Evolutionary conservation across 2,797 vertebrate species (phyloP).

Genomic region (Pseudotriccus pelzelni): DNA sequence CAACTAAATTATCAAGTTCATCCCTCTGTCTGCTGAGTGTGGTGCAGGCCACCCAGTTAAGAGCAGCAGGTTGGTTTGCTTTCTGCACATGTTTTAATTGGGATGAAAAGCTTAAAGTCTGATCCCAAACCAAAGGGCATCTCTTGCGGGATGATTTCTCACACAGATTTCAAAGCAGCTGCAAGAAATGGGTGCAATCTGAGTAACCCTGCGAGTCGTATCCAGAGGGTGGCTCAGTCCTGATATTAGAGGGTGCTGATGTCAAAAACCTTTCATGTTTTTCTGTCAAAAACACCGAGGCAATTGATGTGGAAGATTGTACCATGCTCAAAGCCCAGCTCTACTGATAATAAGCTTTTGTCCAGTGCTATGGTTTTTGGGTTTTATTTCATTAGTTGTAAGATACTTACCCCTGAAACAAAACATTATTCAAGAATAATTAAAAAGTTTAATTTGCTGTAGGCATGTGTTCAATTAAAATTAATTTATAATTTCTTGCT

Average conservation of each 20-base stretch:
- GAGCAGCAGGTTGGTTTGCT: background rate
- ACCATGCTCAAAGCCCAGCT: background rate
- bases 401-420: background rate
- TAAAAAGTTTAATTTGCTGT: background rate
- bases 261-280: background rate
- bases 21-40: background rate
- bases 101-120: background rate
- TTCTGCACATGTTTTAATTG: rapidly evolving
- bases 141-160: background rate
- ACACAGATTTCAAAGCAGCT: background rate
- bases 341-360: background rate
- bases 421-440: background rate
- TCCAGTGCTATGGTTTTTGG: background rate
- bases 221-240: background rate
- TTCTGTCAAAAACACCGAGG: background rate
- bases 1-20: background rate
- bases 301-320: background rate
- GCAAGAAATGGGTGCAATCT: background rate
- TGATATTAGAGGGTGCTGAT: background rate
- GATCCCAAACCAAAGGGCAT: background rate
- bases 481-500: background rate
- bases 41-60: background rate
- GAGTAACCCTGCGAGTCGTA: background rate
- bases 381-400: background rate
- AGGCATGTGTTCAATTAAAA: background rate